Base-by-base conservation (phyloP, 2,113 vertebrate genomes). In the Numida meleagris region DNA sequence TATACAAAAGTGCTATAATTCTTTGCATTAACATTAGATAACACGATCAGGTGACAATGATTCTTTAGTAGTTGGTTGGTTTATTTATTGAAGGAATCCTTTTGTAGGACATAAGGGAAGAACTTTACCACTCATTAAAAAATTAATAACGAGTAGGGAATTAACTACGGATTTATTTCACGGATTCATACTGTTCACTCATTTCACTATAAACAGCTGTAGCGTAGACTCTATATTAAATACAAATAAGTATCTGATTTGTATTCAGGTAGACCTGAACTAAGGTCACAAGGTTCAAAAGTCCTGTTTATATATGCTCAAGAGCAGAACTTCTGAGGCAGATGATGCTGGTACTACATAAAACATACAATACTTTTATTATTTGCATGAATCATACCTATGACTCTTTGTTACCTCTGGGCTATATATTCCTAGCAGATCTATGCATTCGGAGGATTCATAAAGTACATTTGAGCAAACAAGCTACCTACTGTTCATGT, bases 401-500 rank as follows among this genome's bases (percentile, higher is more conserved):
- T 65, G 82, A 75, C 72, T 92, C 71, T 68, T n/a, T 14, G 42
- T 46, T 75, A 62, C 67, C 72, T 90, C 34, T 3, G 16, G 77
- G 80, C 79, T 86, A n/a, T 84, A 63, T 73, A 81, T 87, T 94
- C 57, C 55, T 94, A 88, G 76, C 38, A 87, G 82, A 86, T 95
- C 57, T 66, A 40, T 81, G 82, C 62, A 66, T 95, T 96, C 82
- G 55, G 42, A 89, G 92, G 81, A 94, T 94, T 92, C 94, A 94
- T 93, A 96, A 95, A 95, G 95, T 87, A 96, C 97, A 98, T 98
- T 98, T 98, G 98, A 98, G 97, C 96, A 97, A 98, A 97, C 97
- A 97, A 98, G 98, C 98, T 97, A 97, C 98, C 98, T 98, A 98
- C 98, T 97, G 98, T 98, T 98, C 93, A 89, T 96, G 97, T 98